These are phyloP conservation scores for Scolopax bukidnonensis DNA, from an alignment of 2,797 vertebrate species.

Conservation along the genomic window DNA sequence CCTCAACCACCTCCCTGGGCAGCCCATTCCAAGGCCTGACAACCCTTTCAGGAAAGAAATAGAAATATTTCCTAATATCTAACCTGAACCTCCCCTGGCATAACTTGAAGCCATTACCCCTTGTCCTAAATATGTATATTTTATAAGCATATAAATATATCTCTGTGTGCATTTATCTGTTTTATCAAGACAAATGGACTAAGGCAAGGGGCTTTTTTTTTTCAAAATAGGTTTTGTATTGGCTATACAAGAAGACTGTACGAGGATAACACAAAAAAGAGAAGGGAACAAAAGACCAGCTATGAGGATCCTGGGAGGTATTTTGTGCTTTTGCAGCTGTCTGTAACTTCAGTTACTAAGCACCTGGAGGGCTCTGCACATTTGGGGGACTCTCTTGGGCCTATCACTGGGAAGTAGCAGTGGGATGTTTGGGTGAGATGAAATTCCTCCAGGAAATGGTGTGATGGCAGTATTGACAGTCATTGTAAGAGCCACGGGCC, in stretches of 20 bases:
- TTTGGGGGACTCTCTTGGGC: background rate
- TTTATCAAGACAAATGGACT: background rate
- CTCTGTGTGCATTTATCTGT: background rate
- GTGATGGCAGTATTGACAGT: background rate
- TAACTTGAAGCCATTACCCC: too few species aligned
- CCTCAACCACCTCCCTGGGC: too few species aligned
- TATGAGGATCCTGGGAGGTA: background rate
- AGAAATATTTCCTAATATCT: too few species aligned
- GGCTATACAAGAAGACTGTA: background rate
- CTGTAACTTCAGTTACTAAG: background rate
- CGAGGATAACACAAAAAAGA: background rate
- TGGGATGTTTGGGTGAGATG: background rate
- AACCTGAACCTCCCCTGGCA: too few species aligned
- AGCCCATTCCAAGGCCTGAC: too few species aligned
- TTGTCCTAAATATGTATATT: background rate
- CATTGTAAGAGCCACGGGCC: background rate
- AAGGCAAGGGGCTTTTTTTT: background rate
- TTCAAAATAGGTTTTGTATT: background rate
- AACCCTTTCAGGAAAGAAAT: too few species aligned
- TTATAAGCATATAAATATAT: background rate
- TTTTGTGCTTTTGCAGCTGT: background rate
- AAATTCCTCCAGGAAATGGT: background rate
- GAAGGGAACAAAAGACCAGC: background rate
- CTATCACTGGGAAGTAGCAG: background rate
- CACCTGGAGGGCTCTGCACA: constrained; percentile 2